These are phyloP conservation scores for Arvicanthis niloticus DNA, from an alignment of 2,113 vertebrate genomes.

Conservation along the genomic window DNA sequence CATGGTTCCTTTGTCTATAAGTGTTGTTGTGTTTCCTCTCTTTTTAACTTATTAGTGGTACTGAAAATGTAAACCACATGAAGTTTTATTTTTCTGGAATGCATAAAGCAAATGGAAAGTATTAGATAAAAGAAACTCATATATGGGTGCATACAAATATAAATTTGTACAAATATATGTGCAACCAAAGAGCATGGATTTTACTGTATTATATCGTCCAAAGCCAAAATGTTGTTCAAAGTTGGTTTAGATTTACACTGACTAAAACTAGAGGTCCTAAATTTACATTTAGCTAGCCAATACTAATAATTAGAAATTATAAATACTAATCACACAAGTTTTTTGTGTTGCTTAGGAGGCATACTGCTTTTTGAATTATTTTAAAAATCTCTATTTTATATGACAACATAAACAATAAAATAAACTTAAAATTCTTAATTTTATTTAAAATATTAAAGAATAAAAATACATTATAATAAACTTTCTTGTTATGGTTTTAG, in stretches of 20 bases:
- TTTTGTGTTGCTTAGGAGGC: conserved; percentile 32
- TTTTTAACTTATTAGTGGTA: conserved; percentile 61
- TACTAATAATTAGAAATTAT: conserved; percentile 47
- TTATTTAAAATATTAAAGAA: conserved; percentile 51
- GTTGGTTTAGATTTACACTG: conserved; percentile 10
- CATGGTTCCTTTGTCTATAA: conserved; percentile 47
- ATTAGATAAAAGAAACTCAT: neutral
- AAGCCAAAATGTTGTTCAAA: conserved; percentile 26
- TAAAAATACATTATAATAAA: conserved; percentile 28
- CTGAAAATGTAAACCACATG: conserved; percentile 58
- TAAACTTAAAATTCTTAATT: conserved; percentile 13
- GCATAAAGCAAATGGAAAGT: neutral
- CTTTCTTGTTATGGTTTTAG: conserved; percentile 30
- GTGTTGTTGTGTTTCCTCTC: conserved; percentile 54
- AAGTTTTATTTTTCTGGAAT: neutral
- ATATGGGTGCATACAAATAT: neutral
- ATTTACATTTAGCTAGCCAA: neutral
- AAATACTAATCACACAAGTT: conserved; percentile 48
- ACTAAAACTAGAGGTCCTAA: conserved; percentile 55
- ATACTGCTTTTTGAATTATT: conserved; percentile 7
- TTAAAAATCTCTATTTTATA: conserved; percentile 42
- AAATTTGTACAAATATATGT: neutral
- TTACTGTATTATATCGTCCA: conserved; percentile 21
- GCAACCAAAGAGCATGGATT: conserved; percentile 4
- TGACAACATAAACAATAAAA: conserved; percentile 29